Evolutionary conservation across 2,113 vertebrate genomes (phyloP).

Genomic region (Erpornis zantholeuca): DNA sequence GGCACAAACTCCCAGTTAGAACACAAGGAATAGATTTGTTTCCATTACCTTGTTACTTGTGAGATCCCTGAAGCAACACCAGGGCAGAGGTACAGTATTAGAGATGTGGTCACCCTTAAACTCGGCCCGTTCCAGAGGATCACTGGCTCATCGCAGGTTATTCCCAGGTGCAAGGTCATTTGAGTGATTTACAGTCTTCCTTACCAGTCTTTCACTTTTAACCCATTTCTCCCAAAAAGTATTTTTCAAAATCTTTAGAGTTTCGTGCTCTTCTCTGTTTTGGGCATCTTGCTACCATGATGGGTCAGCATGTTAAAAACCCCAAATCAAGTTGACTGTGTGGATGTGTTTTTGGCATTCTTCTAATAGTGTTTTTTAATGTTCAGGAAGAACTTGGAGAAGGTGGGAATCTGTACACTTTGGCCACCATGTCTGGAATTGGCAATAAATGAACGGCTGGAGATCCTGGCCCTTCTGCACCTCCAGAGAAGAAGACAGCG

Average conservation of each 20-base stretch:
- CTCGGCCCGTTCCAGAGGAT: background rate
- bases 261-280: background rate
- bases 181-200: background rate
- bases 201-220: background rate
- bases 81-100: background rate
- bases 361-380: background rate
- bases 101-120: background rate
- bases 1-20: background rate
- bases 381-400: background rate
- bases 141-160: background rate
- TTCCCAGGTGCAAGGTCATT: background rate
- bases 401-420: background rate
- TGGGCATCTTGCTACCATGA: rapidly evolving
- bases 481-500: constrained; percentile 84
- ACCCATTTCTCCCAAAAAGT: background rate
- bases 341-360: background rate
- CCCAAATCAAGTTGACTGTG: background rate
- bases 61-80: background rate
- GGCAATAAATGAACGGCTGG: constrained; percentile 80
- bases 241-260: background rate
- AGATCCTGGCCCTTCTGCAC: constrained; percentile 80
- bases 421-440: constrained; percentile 82
- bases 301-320: background rate
- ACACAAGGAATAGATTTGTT: background rate
- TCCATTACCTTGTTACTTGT: background rate